Conservation (phyloP, 2,888 invertebrate genomes). For the Dynastes hyllus region DNA sequence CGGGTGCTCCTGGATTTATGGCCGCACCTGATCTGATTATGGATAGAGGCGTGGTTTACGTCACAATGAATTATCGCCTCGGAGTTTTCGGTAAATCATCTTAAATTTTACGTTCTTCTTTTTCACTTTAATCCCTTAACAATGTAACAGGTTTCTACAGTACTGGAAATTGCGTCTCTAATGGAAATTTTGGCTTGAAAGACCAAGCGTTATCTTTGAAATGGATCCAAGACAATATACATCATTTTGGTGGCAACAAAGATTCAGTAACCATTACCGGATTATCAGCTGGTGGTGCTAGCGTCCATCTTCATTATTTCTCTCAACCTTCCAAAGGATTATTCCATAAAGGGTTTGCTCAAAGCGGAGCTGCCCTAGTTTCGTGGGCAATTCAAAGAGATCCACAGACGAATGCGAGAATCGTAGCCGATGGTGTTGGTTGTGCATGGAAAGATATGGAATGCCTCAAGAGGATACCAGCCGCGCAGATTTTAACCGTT, state of each 20-base stretch:
- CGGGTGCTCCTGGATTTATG: conserved; percentile 74
- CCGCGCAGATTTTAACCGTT: neutral
- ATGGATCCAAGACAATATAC: conserved; percentile 79
- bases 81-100: conserved; percentile 75
- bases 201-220: conserved; percentile 80
- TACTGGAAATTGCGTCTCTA: conserved; percentile 75
- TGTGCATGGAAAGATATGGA: neutral
- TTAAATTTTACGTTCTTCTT: too few relatives aligned
- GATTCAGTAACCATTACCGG: conserved; percentile 78
- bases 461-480: neutral
- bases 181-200: conserved; percentile 81
- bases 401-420: neutral
- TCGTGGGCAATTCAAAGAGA: conserved; percentile 15
- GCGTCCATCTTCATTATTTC: conserved; percentile 81
- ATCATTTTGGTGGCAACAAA: conserved; percentile 79
- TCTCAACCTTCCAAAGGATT: neutral
- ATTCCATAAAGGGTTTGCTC: conserved; percentile 21
- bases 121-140: neutral
- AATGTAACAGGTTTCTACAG: conserved; percentile 78
- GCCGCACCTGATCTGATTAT: conserved; percentile 74
- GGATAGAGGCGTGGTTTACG: conserved; percentile 77
- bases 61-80: conserved; percentile 79
- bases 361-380: conserved; percentile 15
- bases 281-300: conserved; percentile 80
- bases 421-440: neutral